These are phyloP conservation scores for Harpagifer antarcticus DNA, from an alignment of 2,797 vertebrate genomes.

Conservation along the genomic window DNA sequence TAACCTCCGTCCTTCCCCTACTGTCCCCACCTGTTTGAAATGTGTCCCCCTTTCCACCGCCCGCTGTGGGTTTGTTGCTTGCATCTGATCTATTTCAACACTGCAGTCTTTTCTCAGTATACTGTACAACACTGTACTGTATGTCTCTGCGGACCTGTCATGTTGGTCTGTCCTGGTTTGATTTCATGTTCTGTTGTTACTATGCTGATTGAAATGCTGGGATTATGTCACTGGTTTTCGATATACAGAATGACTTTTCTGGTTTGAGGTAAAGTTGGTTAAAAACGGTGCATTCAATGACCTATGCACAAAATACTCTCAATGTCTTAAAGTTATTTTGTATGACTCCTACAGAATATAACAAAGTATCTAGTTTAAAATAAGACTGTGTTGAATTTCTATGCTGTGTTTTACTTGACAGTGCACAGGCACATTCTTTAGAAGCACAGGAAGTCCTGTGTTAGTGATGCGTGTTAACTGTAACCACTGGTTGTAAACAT, in stretches of 20 bases:
- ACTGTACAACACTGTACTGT: conserved; percentile 73
- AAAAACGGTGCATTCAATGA: conserved; percentile 8
- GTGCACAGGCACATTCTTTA: neutral
- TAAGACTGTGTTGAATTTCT: neutral
- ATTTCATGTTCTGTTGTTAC: conserved; percentile 74
- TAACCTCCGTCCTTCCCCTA: conserved; percentile 18
- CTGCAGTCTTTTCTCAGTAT: conserved; percentile 74
- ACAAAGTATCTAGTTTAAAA: neutral
- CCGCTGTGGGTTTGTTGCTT: conserved; percentile 87
- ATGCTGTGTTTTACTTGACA: neutral
- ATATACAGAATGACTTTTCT: conserved; percentile 23
- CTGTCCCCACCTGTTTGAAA: conserved; percentile 75
- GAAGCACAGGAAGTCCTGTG: neutral
- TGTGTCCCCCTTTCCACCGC: conserved; percentile 63
- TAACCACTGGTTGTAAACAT: neutral
- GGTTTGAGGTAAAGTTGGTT: conserved; percentile 24
- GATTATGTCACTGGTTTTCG: conserved; percentile 28
- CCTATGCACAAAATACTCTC: neutral
- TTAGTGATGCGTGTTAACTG: neutral
- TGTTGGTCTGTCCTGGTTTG: conserved; percentile 84
- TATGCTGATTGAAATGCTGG: conserved; percentile 51
- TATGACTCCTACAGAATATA: neutral
- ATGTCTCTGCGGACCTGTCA: conserved; percentile 84
- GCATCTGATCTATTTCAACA: conserved; percentile 82
- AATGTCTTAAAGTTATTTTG: conserved; percentile 4